These are phyloP conservation scores for Anticlea derivata DNA, from an alignment of 2,888 invertebrate species.

Conservation along the genomic window DNA sequence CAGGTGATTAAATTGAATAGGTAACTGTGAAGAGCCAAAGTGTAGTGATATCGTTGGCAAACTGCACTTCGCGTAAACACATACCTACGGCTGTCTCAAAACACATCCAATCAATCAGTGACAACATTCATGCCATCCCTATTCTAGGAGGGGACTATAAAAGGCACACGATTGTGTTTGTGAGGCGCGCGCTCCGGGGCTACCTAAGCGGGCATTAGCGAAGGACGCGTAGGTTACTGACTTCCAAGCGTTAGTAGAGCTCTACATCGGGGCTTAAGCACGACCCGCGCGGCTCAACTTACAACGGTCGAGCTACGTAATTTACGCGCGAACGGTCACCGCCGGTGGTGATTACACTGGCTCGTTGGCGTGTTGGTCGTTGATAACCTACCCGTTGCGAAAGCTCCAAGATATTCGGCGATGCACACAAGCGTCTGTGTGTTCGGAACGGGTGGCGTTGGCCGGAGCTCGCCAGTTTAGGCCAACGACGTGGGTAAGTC, in stretches of 20 bases:
- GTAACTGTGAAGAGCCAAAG: conserved; percentile 15
- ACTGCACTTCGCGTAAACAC: conserved; percentile 1
- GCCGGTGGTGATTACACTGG: conserved; percentile 75
- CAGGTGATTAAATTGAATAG: conserved; percentile 21
- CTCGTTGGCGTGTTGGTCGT: conserved; percentile 68
- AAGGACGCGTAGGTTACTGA: conserved; percentile 69
- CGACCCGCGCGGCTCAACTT: conserved; percentile 46
- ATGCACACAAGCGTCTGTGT: conserved; percentile 35
- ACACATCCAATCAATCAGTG: conserved; percentile 65
- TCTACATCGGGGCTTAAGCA: conserved; percentile 21
- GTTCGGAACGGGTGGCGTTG: conserved; percentile 48
- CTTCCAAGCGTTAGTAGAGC: conserved; percentile 54
- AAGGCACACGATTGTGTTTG: conserved; percentile 73
- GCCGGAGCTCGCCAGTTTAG: conserved; percentile 49
- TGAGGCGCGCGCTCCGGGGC: conserved; percentile 62
- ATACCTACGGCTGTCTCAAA: conserved; percentile 25
- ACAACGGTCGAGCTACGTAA: conserved; percentile 61
- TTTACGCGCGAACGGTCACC: conserved; percentile 81
- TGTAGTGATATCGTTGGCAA: conserved; percentile 10
- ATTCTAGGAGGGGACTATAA: conserved; percentile 61
- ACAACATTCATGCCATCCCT: conserved; percentile 54
- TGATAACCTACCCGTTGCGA: conserved; percentile 64
- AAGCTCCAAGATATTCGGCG: conserved; percentile 46
- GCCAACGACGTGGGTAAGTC: conserved; percentile 58
- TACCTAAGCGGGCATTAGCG: conserved; percentile 77